phyloP scores from a whole-genome alignment of 2,888 invertebrate species.

The Acrobeloides nanus region DNA sequence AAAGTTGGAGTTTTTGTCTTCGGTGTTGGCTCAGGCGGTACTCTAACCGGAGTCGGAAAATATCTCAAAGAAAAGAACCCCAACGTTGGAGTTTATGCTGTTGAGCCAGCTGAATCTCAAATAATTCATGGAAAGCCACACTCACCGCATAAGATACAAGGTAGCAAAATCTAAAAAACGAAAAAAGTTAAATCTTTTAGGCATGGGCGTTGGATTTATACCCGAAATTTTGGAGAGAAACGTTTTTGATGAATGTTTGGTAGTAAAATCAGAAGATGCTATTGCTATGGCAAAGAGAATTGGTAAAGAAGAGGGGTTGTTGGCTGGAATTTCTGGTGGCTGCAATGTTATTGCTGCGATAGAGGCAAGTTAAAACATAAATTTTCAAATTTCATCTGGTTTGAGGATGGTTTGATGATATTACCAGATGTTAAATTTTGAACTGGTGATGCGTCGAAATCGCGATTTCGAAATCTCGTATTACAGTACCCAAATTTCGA shows the following conservation, averaged over 20 bases:
- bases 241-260: constrained; percentile 35
- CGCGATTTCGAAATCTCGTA: too few relatives aligned
- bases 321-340: constrained; percentile 40
- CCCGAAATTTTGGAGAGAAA: constrained; percentile 37
- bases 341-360: constrained; percentile 46
- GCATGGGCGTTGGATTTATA: constrained; percentile 39
- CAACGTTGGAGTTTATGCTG: constrained; percentile 27
- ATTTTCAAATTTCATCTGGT: not conserved
- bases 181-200: constrained; percentile 15
- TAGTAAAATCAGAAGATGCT: constrained; percentile 35
- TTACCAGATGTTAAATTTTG: not conserved
- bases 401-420: not conserved
- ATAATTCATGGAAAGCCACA: constrained; percentile 38
- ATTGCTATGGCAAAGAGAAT: constrained; percentile 44
- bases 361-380: constrained; percentile 1
- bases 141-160: constrained; percentile 45
- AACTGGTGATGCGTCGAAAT: too few relatives aligned
- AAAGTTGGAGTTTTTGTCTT: constrained; percentile 46
- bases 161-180: constrained; percentile 18
- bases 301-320: constrained; percentile 44
- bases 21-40: constrained; percentile 47
- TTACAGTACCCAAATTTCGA: too few relatives aligned
- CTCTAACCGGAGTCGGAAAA: constrained; percentile 36
- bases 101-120: constrained; percentile 39
- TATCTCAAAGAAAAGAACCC: constrained; percentile 44